Conservation (phyloP, 2,797 vertebrate species). For the Atherinosoma microstoma region DNA sequence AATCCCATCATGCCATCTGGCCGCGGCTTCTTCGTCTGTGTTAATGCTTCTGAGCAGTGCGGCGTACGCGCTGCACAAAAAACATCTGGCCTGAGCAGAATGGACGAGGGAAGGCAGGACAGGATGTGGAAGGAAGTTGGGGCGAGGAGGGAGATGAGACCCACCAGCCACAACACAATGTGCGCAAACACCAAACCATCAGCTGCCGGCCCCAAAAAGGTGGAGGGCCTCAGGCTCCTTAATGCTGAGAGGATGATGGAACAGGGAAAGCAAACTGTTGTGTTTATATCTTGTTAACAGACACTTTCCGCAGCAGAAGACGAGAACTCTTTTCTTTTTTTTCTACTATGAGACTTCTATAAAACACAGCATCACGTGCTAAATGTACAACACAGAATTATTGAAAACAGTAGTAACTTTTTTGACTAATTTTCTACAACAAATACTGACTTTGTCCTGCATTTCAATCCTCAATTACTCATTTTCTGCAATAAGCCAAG, state of each 20-base stretch:
- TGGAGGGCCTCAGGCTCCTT: slow-evolving; percentile 35
- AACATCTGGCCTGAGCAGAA: slow-evolving; percentile 63
- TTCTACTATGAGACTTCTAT: neutral
- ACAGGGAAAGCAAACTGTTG: slow-evolving; percentile 11
- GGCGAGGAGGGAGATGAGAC: slow-evolving; percentile 55
- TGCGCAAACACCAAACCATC: slow-evolving; percentile 49
- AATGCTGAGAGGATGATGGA: slow-evolving; percentile 10
- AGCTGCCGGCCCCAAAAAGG: slow-evolving; percentile 44
- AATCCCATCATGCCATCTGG: slow-evolving; percentile 65
- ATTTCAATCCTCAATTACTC: neutral
- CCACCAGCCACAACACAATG: slow-evolving; percentile 54
- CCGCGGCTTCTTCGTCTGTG: slow-evolving; percentile 48
- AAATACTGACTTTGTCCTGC: neutral
- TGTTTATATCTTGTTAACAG: neutral
- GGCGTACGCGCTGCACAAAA: slow-evolving; percentile 51
- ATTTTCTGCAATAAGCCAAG: neutral
- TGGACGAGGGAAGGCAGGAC: slow-evolving; percentile 48
- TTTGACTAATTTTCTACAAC: neutral
- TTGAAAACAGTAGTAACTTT: neutral
- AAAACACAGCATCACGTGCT: neutral
- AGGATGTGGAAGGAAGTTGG: slow-evolving; percentile 69
- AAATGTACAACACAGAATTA: neutral
- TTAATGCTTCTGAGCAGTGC: slow-evolving; percentile 48
- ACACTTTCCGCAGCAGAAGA: slow-evolving; percentile 5
- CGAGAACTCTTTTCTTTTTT: neutral